Evolutionary conservation across 2,797 vertebrate species (phyloP), one percentile per base, ranked within the genome.

Genomic region (Gorsachius magnificus): DNA sequence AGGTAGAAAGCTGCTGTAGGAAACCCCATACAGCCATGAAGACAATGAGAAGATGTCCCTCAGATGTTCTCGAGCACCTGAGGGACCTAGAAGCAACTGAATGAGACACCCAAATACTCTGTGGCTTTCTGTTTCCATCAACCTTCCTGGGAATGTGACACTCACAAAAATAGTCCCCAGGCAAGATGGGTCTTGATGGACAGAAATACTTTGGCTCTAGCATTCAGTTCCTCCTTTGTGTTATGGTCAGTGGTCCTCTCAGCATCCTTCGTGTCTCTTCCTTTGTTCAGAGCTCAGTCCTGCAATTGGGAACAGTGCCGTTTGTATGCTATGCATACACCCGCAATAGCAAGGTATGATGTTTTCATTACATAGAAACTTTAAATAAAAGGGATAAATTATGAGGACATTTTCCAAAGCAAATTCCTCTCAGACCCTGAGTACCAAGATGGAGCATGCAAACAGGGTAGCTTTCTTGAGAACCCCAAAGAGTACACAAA

Each of bases 121-220:
- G 1, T 36, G 25, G 2, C 11, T 82, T 82, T 92, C 53, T 0
- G 0, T 48, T 20, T 93, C 11, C 3, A 15, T 26, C 18, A 19
- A 16, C 20, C 36, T 82, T 31, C 20, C 50, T 56, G 46, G 63
- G 51, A 82, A 57, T 3, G 5, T 36, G 20, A 71, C 24, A 26
- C 9, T 78, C 25, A 36, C 16, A 80, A 53, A 85, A 83, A 26
- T 0, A 4, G 7, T 48, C 48, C 36, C 45, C 45, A 29, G 24
- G 70, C 3, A 38, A 43, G 4, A 80, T 24, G 16, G 19, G 6
- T 56, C 78, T 85, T 14, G 10, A 18, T 45, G 25, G 38, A 31
- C 13, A 87, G 68, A 86, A 91, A 75, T 26, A 26, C 5, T 43
- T n/a, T 10, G 33, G 6, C 14, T 45, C 15, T 83, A 15, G 29